Conservation (phyloP, 2,888 invertebrate species). For the Pristionchus exspectatus region DNA sequence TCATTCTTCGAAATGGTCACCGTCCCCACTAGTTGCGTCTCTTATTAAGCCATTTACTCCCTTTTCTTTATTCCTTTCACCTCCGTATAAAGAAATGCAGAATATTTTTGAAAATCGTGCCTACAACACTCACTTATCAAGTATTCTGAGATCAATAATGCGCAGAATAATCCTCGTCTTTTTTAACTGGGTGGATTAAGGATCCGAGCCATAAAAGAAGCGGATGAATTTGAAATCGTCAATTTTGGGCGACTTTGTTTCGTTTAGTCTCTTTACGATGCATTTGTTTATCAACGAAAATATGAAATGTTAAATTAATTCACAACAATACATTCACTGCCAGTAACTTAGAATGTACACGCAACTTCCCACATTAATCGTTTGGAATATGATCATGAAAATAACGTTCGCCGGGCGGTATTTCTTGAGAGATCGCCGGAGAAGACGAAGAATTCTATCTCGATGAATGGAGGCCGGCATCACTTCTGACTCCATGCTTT, state of each 20-base stretch:
- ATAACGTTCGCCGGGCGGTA: constrained; percentile 24
- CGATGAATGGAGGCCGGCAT: constrained; percentile 4
- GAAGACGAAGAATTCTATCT: not conserved
- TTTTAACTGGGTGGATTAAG: no score
- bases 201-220: no score
- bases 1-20: constrained; percentile 28
- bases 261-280: no score
- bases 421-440: constrained; percentile 18
- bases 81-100: no score
- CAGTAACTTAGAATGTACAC: constrained; percentile 24
- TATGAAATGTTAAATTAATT: not conserved
- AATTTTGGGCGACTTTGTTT: no score
- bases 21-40: constrained; percentile 46
- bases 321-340: not conserved
- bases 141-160: no score
- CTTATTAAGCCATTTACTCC: not conserved
- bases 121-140: no score
- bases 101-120: no score
- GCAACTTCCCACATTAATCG: not conserved
- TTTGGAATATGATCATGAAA: constrained; percentile 30
- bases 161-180: no score
- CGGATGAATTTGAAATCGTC: no score
- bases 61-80: no score
- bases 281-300: no score
- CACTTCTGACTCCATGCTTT: constrained; percentile 19